A percentile compares a stretch with the other conserved stretches of the same genome.
These are phyloP conservation scores for Conistra vaccinii DNA, from an alignment of 2,888 invertebrate genomes.

Conservation along the genomic window DNA sequence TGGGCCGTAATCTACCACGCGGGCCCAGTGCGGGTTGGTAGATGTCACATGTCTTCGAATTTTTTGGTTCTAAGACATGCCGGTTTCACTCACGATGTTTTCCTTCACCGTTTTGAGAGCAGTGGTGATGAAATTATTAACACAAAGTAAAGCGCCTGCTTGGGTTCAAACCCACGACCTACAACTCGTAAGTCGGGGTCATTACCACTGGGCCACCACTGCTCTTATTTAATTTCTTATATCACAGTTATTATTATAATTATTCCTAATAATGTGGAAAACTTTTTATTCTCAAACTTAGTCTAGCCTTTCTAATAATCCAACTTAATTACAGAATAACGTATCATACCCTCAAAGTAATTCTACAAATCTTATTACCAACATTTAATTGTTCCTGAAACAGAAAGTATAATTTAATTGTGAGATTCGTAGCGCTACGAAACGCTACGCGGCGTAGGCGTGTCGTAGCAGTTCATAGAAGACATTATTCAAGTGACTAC, in stretches of 20 bases:
- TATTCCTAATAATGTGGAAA: neutral
- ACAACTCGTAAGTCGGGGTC: no score
- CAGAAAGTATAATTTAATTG: conserved; percentile 25
- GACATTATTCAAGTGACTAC: conserved; percentile 29
- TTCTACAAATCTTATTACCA: conserved; percentile 28
- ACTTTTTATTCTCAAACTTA: neutral
- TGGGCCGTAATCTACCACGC: no score
- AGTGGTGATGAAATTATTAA: no score
- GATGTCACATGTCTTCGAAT: no score
- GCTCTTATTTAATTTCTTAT: no score
- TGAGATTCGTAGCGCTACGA: conserved; percentile 53
- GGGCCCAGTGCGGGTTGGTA: no score
- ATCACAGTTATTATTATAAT: neutral
- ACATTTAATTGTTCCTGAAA: conserved; percentile 32
- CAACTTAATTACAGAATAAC: neutral
- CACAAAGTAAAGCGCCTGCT: no score
- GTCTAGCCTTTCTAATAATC: neutral
- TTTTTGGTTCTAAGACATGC: no score
- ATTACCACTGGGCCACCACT: no score
- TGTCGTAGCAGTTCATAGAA: conserved; percentile 60
- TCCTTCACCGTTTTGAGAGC: no score
- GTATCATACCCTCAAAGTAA: conserved; percentile 13
- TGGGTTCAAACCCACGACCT: no score
- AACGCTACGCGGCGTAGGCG: conserved; percentile 62
- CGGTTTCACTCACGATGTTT: no score